A percentile compares a stretch with the other conserved stretches of the same genome.
Evolutionary conservation across 2,888 invertebrate genomes (phyloP).

Genomic region (Neelides folsomi): DNA sequence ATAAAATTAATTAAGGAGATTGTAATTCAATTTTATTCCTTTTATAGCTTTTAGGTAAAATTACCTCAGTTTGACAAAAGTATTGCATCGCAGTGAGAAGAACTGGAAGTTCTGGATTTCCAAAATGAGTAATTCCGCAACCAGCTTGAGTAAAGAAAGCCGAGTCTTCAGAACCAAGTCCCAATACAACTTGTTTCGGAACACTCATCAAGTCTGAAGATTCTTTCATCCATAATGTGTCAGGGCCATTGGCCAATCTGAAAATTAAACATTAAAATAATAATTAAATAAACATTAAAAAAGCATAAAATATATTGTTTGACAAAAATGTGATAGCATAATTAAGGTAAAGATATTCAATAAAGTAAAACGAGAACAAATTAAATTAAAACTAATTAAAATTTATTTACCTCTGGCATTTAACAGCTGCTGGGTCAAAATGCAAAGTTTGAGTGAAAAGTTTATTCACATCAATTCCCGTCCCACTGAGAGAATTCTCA

Average conservation of each 20-base stretch:
- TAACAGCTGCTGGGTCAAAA: too few species aligned
- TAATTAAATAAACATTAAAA: slow-evolving; percentile 30
- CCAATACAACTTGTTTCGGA: slow-evolving; percentile 47
- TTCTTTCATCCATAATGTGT: slow-evolving; percentile 25
- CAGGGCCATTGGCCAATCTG: slow-evolving; percentile 24
- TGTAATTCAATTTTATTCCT: background rate
- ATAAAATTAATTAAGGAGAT: background rate
- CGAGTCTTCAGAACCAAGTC: slow-evolving; percentile 70
- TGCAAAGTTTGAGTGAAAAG: slow-evolving; percentile 6
- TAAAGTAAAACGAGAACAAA: too few species aligned
- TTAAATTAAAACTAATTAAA: too few species aligned
- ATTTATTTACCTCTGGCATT: too few species aligned
- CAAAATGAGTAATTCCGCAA: slow-evolving; percentile 51
- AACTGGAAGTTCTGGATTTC: slow-evolving; percentile 54
- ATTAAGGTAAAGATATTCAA: too few species aligned
- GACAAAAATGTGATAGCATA: too few species aligned
- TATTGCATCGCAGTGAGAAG: slow-evolving; percentile 69
- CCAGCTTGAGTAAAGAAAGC: slow-evolving; percentile 55
- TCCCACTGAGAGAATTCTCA: slow-evolving; percentile 6
- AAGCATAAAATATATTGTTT: too few species aligned
- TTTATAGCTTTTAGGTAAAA: background rate
- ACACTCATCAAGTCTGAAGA: slow-evolving; percentile 7
- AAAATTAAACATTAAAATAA: slow-evolving; percentile 5
- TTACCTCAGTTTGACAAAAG: slow-evolving; percentile 67
- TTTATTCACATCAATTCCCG: slow-evolving; percentile 1